Evolutionary conservation across 2,797 vertebrate species (phyloP).

Genomic region (Sebastes variabilis): DNA sequence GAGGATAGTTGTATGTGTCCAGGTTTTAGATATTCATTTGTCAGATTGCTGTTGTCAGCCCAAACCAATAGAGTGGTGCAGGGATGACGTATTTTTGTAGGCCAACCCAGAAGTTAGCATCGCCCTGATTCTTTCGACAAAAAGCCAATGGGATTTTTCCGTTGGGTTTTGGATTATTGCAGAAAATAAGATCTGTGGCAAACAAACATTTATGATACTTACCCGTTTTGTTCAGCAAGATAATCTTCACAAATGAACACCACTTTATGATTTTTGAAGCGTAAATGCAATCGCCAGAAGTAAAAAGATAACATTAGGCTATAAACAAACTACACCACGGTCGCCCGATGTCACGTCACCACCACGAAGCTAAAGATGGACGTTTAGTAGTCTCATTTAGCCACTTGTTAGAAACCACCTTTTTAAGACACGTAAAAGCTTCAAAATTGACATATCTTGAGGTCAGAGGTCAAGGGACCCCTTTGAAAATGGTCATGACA

Average conservation of each 20-base stretch:
- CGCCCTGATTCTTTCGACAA: fast-evolving
- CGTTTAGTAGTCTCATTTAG: neutral
- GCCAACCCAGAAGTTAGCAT: too few relatives aligned
- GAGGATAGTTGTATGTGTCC: neutral
- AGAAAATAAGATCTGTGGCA: neutral
- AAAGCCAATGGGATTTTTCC: neutral
- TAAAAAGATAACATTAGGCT: neutral
- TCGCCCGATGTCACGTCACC: neutral
- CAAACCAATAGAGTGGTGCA: neutral
- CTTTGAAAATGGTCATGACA: too few relatives aligned
- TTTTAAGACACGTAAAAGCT: neutral
- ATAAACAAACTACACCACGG: neutral
- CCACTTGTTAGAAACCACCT: neutral
- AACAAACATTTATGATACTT: neutral
- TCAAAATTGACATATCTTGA: neutral
- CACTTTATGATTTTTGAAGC: fast-evolving
- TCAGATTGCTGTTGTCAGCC: constrained; percentile 3
- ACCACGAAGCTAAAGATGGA: neutral
- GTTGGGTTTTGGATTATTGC: neutral
- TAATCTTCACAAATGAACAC: too few relatives aligned
- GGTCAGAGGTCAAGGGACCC: too few relatives aligned
- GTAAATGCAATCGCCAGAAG: neutral
- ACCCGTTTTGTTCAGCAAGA: neutral
- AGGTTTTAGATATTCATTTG: neutral
- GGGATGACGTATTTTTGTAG: fast-evolving